Base-by-base conservation (phyloP, 2,797 vertebrate species). In the Typhlichthys subterraneus region DNA sequence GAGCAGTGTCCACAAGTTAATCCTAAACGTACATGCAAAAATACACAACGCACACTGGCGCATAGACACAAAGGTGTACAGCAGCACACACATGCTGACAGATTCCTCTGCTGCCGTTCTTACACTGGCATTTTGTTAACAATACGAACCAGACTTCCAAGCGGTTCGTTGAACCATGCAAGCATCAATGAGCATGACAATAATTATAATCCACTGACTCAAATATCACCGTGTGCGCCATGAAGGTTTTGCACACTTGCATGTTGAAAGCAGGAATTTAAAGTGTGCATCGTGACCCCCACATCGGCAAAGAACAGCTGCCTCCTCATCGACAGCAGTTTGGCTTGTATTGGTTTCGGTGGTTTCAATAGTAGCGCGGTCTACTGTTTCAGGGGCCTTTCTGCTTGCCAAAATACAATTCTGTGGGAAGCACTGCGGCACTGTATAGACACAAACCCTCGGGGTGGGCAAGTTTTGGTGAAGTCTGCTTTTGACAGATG, bases 1-100 rank as follows among this genome's bases (percentile, higher is more conserved):
- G 57, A 70, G 55, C 75, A 65, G 59, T 38, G 17, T 53, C 69
- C 69, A 70, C 69, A 74, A 72, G 45, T 70, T 82, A 80, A 83
- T 86, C 79, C 73, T 54, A 59, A 23, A 9, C 59, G 45, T 38
- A 45, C 33, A 45, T 42, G 29, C 60, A n/a, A 15, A 45, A 15
- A 45, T 50, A 53, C 60, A 23, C 60, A 53, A 57, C n/a, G 17
- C 38, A 58, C 14, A 17, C 45, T 19, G 42, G 23, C 42, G 46
- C 57, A 47, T 15, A 29, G 42, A 47, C 45, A 47, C 57, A 47
- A 15, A 58, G 42, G 23, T 45, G 46, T 17, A 58, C 45, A 58
- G 46, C 42, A 58, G 46, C 42, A 58, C 56, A 19, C 9, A 12
- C 14, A 45, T 11, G 13, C 13, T 66, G 49, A 53, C 23, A 66